Evolutionary conservation across 2,797 vertebrate genomes (phyloP), one percentile per base, ranked within the genome.

Genomic region (Pantherophis alleghaniensis): DNA sequence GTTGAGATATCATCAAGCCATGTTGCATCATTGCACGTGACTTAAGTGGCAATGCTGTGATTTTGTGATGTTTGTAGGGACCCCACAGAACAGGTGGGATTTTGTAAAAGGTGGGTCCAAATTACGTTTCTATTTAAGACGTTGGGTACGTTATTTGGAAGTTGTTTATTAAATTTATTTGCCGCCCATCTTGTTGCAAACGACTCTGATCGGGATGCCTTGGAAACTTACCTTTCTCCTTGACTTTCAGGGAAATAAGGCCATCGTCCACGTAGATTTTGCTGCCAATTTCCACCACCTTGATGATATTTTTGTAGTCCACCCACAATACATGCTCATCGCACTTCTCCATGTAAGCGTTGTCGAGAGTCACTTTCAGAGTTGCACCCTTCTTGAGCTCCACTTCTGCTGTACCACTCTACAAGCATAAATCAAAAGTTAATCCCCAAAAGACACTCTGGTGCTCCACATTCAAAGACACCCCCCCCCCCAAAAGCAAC

Each of bases 191-290:
- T 66, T 5, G 13, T 32, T 6, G 13, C 63, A 66, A 66, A 66
- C 0, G 5, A 66, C 28, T 66, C 4, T 14, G 63, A 28, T 5
- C 2, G 2, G 60, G 60, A 61, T 10, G 9, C 37, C 11, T 22
- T 79, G 11, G 7, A 0, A 22, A 92, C 98, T 92, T 55, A 99
- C 99, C 99, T 95, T 99, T 99, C 95, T 99, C 98, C 94, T 97
- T 98, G 94, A 99, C 99, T 96, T 98, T 97, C 90, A 99, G 98
- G 26, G 99, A 99, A 94, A 99, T 98, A n/a, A 99, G 99, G 5
- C 99, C 99, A 0, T 99, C 99, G 0, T 99, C 99, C 63, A 99
- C 99, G 0, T 98, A 99, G 97, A 99, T 98, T 96, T 99, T 99
- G 97, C 98, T 99, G 96, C 98, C 99, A 57, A 98, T 0, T 0